Evolutionary conservation across 2,888 invertebrate species (phyloP), one percentile per base, ranked within the genome.

Genomic region (Latrodectus elegans): DNA sequence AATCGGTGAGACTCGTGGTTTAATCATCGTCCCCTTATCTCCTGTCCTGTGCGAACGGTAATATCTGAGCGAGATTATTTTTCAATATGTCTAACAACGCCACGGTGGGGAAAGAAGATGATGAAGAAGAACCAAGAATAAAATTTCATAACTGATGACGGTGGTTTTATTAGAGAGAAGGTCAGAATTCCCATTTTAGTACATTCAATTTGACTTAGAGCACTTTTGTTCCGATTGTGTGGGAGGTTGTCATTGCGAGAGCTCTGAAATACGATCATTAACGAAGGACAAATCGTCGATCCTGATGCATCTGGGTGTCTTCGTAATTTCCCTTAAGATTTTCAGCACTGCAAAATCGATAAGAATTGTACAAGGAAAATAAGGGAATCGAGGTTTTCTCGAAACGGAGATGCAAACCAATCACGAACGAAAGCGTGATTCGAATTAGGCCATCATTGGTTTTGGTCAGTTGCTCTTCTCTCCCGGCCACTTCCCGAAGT

Each of bases 251-350:
- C 84, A 78, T 72, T 72, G 72, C 64, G 53, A 53, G 22, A 4
- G 53, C 65, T 65, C 77, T n/a, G 77, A 84, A 84, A 84, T 84
- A 84, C 73, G 72, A 84, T 73, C 84, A 84, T 84, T 84, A 78
- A 52, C 53, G 65, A 67, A 65, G 67, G 77, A 77, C 77, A 78
- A 73, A 84, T 84, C 76, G 83, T 76, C 77, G 77, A 84, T 84
- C 77, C 77, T 72, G 72, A 78, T 65, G 77, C 78, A 84, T 78
- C 78, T 77, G 84, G 84, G 77, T 67, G 77, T 70, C 78, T 77
- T 73, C 22, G 84, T 84, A 84, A 84, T 84, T 84, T 84, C 84
- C 84, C 84, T 78, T 53, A 78, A 84, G 84, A 84, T 84, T 38
- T 78, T 73, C 73, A 65, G 78, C 76, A 65, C 83, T 76, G 70